These are phyloP conservation scores for Macropus fuliginosus DNA, from an alignment of 2,797 vertebrate species.

Conservation along the genomic window DNA sequence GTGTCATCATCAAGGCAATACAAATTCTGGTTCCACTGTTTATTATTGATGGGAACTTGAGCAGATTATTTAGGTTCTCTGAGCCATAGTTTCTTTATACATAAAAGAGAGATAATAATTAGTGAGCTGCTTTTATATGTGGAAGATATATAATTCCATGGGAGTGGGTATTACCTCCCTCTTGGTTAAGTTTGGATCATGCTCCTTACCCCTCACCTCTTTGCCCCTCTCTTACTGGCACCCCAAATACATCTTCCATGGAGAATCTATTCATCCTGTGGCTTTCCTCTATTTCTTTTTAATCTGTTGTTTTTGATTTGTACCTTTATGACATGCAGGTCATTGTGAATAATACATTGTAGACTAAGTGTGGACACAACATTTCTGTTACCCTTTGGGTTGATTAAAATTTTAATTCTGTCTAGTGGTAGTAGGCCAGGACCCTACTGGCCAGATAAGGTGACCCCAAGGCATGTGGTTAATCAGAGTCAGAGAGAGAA, in stretches of 20 bases:
- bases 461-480: neutral
- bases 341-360: neutral
- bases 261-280: neutral
- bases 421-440: neutral
- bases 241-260: neutral
- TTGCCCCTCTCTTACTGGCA: too few species aligned
- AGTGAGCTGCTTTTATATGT: neutral
- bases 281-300: neutral
- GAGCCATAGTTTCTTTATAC: neutral
- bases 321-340: neutral
- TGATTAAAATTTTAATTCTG: neutral
- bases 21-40: neutral
- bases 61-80: neutral
- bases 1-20: neutral
- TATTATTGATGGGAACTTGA: neutral
- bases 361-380: neutral
- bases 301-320: neutral
- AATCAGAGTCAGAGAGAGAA: neutral
- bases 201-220: too few species aligned
- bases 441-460: neutral
- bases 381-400: neutral
- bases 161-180: neutral
- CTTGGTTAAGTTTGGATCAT: neutral
- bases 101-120: neutral
- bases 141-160: neutral